Conservation (phyloP, 2,888 invertebrate genomes). For the Vannuccia rotundouncinata region DNA sequence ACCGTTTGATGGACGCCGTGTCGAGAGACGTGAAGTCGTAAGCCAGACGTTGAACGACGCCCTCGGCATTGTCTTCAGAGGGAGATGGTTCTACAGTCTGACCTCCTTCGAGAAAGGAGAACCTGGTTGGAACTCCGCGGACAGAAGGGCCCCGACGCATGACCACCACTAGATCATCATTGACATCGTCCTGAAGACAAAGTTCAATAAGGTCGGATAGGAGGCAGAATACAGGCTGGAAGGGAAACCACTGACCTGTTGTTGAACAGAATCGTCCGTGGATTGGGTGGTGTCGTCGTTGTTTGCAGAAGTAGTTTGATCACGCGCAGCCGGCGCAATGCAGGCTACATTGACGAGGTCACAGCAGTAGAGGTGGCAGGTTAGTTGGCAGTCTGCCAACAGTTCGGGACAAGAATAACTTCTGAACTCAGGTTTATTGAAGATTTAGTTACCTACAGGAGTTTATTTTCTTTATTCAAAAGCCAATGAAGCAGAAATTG, state of each 20-base stretch:
- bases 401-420: too few relatives aligned
- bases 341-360: constrained; percentile 9
- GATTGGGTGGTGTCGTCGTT: not conserved
- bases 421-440: too few relatives aligned
- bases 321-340: not conserved
- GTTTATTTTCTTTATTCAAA: too few relatives aligned
- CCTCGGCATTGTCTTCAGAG: too few relatives aligned
- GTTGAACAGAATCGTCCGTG: too few relatives aligned
- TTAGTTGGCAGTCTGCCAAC: not conserved
- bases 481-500: too few relatives aligned
- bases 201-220: too few relatives aligned
- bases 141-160: not conserved
- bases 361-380: not conserved
- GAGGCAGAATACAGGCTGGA: too few relatives aligned
- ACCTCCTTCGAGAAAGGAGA: not conserved
- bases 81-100: not conserved
- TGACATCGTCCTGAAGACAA: too few relatives aligned
- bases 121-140: not conserved
- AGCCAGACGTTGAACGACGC: too few relatives aligned
- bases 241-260: too few relatives aligned
- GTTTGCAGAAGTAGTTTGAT: not conserved
- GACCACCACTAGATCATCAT: not conserved
- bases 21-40: constrained; percentile 35
- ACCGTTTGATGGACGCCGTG: constrained; percentile 18
- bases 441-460: too few relatives aligned